phyloP scores from a whole-genome alignment of 2,113 vertebrate genomes.

The Herpetotheres cachinnans region DNA sequence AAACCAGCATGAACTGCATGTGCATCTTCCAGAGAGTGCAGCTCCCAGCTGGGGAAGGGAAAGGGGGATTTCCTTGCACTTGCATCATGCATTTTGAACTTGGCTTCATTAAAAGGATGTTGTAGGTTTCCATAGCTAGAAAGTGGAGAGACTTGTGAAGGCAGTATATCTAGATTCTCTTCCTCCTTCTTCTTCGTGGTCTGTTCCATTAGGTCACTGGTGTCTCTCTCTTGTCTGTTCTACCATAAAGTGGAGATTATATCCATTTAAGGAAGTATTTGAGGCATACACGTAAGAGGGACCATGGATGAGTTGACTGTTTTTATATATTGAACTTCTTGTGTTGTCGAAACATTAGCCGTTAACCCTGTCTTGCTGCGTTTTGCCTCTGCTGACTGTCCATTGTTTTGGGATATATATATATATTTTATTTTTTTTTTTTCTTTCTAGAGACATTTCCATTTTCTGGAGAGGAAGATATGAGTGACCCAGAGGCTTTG shows the following conservation, averaged over 20 bases:
- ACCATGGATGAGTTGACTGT: neutral
- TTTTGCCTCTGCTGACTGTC: neutral
- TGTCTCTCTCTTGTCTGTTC: neutral
- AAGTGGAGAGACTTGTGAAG: neutral
- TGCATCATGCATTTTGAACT: neutral
- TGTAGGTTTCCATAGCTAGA: neutral
- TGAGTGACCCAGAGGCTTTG: slow-evolving; percentile 77
- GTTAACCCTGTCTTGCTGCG: neutral
- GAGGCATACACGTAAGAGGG: neutral
- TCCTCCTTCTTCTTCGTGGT: neutral
- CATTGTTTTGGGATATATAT: neutral
- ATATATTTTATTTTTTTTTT: neutral
- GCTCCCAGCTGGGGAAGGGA: neutral
- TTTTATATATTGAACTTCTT: neutral
- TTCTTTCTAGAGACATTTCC: slow-evolving; percentile 73
- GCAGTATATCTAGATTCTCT: neutral
- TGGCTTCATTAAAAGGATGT: neutral
- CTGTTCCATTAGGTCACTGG: neutral
- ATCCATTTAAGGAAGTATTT: neutral
- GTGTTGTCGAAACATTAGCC: neutral
- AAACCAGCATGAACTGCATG: neutral
- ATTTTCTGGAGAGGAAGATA: slow-evolving; percentile 79
- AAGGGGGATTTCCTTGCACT: neutral
- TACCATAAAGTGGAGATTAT: neutral
- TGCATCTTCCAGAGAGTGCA: fast-evolving